Evolutionary conservation across 2,797 vertebrate species (phyloP).

Genomic region (Tragelaphus oryx): DNA sequence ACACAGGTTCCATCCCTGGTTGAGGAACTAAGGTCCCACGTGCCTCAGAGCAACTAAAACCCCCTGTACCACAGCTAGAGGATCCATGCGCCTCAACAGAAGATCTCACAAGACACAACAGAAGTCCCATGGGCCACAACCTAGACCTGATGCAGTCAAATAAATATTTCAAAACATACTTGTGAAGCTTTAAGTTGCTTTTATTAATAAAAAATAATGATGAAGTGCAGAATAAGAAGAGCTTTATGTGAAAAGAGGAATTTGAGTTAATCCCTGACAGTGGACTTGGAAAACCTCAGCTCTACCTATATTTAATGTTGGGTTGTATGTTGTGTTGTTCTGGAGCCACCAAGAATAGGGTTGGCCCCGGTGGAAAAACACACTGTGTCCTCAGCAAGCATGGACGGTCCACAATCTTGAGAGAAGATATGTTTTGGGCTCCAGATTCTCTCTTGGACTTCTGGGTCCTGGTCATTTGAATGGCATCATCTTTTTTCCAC

Average conservation of each 20-base stretch:
- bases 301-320: neutral
- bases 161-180: neutral
- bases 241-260: neutral
- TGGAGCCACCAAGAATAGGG: neutral
- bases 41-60: neutral
- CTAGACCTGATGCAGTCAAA: neutral
- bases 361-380: neutral
- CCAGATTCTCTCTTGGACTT: neutral
- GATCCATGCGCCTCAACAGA: neutral
- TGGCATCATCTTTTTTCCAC: neutral
- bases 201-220: neutral
- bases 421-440: neutral
- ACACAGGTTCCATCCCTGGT: neutral
- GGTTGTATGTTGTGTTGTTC: neutral
- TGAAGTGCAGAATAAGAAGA: neutral
- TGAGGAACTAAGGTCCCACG: neutral
- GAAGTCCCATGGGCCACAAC: neutral
- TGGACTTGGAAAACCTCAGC: neutral
- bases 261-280: neutral
- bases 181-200: neutral
- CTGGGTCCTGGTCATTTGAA: neutral
- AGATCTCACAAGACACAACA: neutral
- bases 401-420: neutral
- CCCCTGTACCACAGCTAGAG: neutral
- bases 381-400: neutral